Evolutionary conservation across 2,888 invertebrate species (phyloP).

Genomic region (Cantharis rufa): DNA sequence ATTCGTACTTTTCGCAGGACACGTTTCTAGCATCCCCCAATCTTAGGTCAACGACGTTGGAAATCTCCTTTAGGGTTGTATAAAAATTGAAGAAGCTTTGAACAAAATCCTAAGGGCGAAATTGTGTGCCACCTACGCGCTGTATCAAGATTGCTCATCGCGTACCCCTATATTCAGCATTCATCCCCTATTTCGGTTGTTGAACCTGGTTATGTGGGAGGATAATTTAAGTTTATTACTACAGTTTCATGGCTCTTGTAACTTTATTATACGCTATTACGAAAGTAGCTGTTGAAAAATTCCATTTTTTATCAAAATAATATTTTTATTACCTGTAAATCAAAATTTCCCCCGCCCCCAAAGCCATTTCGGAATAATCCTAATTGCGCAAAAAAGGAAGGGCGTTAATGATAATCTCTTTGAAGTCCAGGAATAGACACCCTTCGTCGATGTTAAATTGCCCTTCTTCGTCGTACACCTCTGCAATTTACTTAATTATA

Average conservation of each 20-base stretch:
- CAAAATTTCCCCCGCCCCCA: not conserved
- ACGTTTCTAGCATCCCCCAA: conserved; percentile 9
- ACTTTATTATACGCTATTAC: conserved; percentile 2
- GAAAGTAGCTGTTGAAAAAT: not conserved
- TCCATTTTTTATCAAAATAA: not conserved
- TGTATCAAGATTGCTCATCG: conserved; percentile 5
- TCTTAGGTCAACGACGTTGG: conserved; percentile 18
- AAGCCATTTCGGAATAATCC: not conserved
- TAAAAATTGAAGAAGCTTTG: conserved; percentile 5
- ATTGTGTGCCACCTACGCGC: conserved; percentile 25
- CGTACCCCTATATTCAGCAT: conserved; percentile 2
- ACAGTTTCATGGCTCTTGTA: conserved; percentile 18
- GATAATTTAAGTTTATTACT: conserved; percentile 23
- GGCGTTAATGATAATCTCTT: not conserved
- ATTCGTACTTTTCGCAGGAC: conserved; percentile 14
- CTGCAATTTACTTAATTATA: not conserved
- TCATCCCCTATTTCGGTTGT: conserved; percentile 26
- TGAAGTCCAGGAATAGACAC: not conserved
- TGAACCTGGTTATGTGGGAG: conserved; percentile 24
- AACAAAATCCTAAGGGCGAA: conserved; percentile 8
- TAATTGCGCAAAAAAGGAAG: not conserved
- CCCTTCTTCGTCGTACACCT: not conserved
- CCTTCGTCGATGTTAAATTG: not conserved
- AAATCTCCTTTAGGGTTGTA: conserved; percentile 10
- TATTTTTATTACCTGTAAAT: not conserved